Percentiles rank a stretch among this genome's conserved stretches.
phyloP scores from a whole-genome alignment of 2,888 invertebrate genomes.

The Choreutis nemorana region DNA sequence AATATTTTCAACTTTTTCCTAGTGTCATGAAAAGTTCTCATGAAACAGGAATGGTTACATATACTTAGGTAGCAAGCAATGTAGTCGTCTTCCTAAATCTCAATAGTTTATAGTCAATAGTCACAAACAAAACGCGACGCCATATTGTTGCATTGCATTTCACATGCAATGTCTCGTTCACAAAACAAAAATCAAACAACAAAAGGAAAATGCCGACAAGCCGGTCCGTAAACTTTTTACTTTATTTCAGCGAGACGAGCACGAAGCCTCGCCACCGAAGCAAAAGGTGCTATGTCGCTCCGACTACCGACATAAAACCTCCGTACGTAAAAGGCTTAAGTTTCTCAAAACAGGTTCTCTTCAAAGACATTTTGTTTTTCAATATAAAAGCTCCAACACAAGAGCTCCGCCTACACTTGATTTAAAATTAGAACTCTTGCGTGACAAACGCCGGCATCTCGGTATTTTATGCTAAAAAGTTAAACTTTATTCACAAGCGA shows the following conservation, averaged over 20 bases:
- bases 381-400: conserved; percentile 56
- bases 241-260: conserved; percentile 48
- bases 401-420: conserved; percentile 66
- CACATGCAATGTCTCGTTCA: conserved; percentile 62
- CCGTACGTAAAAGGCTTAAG: conserved; percentile 61
- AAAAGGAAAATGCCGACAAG: conserved; percentile 61
- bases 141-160: conserved; percentile 63
- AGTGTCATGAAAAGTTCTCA: no score
- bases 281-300: conserved; percentile 48
- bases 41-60: no score
- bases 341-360: conserved; percentile 61
- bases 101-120: conserved; percentile 29
- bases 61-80: no score
- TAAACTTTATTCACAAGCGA: conserved; percentile 57
- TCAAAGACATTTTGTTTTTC: conserved; percentile 64
- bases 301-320: conserved; percentile 47
- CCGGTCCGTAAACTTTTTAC: conserved; percentile 63
- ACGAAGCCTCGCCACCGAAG: conserved; percentile 18
- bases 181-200: conserved; percentile 59
- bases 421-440: conserved; percentile 67
- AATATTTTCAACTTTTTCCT: no score
- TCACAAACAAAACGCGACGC: conserved; percentile 35
- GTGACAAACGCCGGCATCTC: conserved; percentile 64
- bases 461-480: conserved; percentile 58
- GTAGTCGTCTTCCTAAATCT: conserved; percentile 16